Evolutionary conservation across 2,113 vertebrate species (phyloP).

Genomic region (Phyllopteryx taeniolatus): DNA sequence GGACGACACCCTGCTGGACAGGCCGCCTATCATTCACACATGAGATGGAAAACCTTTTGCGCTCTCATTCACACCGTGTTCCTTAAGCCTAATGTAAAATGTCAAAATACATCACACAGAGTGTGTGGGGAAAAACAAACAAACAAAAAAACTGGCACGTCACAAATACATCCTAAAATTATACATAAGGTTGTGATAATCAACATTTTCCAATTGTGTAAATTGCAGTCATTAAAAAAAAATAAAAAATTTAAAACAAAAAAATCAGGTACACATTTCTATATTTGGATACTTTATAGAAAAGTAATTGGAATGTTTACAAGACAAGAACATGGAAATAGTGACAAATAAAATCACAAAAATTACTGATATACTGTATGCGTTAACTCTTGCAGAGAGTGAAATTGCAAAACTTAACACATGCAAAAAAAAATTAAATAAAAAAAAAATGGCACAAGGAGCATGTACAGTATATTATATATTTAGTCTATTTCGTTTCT

Average conservation of each 20-base stretch:
- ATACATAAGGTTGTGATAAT: no score
- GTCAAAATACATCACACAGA: no score
- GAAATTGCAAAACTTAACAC: slow-evolving; percentile 50
- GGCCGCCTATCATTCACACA: no score
- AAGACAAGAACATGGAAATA: slow-evolving; percentile 55
- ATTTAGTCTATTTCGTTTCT: slow-evolving; percentile 8
- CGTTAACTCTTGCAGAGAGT: slow-evolving; percentile 45
- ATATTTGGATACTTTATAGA: slow-evolving; percentile 65
- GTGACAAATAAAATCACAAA: slow-evolving; percentile 48
- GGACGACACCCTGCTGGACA: no score
- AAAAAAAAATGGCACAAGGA: slow-evolving; percentile 67
- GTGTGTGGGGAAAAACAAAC: no score
- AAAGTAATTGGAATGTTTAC: slow-evolving; percentile 61
- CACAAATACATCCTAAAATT: no score
- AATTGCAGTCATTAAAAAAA: no score
- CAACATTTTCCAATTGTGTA: no score
- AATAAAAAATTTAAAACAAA: background rate
- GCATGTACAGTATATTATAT: slow-evolving; percentile 34
- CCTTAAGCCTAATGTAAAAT: no score
- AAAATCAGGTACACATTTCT: background rate
- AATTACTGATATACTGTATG: slow-evolving; percentile 35
- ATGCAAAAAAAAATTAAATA: slow-evolving; percentile 25
- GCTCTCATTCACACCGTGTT: no score
- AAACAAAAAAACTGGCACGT: no score
- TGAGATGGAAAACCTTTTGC: no score